Base-by-base conservation (phyloP, 2,888 invertebrate species). In the Neoaliturus tenellus region DNA sequence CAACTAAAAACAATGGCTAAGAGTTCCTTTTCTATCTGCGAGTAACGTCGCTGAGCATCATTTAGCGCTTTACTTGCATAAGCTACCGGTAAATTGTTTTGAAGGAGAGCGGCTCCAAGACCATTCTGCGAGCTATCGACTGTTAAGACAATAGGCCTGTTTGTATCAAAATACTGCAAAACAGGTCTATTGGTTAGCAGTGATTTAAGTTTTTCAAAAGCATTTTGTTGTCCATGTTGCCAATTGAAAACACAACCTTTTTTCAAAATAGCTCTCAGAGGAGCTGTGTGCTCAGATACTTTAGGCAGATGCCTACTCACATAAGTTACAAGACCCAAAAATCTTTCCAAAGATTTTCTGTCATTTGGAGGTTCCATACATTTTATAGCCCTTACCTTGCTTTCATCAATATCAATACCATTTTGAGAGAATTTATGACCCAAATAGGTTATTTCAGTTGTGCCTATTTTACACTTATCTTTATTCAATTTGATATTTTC, bases 251-350 rank as follows among this genome's bases (percentile, higher is more conserved):
- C 8, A 39, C 51, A 4, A 31, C 86, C 85, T 82, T 88, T 88
- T 78, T 85, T 86, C 23, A 87, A 51, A 51, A 89, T 82, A 33
- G 33, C 51, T 51, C 78, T 80, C n/a, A 80, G 23, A 85, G 84
- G 67, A 83, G 62, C 58, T 86, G 88, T 78, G 83, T 55, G 8
- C 85, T 83, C 31, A 23, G 78, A 86, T 14, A 88, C 84, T 80
- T 88, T 88, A 71, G 85, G 85, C 39, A 89, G 85, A 83, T 87
- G 89, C 86, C 87, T 86, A 55, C 86, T 80, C 4, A 48, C 48
- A 48, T 14, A 88, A 82, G 86, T 88, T 88, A 31, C 87, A 88
- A 6, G 87, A 85, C 89, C 89, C 25, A 89, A 85, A 62, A 89
- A 87, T 82, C 86, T 85, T 78, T 88, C 85, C 0, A 89, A 41